These are phyloP conservation scores for Sebastolobus alascanus DNA, from an alignment of 2,797 vertebrate species.

Conservation along the genomic window DNA sequence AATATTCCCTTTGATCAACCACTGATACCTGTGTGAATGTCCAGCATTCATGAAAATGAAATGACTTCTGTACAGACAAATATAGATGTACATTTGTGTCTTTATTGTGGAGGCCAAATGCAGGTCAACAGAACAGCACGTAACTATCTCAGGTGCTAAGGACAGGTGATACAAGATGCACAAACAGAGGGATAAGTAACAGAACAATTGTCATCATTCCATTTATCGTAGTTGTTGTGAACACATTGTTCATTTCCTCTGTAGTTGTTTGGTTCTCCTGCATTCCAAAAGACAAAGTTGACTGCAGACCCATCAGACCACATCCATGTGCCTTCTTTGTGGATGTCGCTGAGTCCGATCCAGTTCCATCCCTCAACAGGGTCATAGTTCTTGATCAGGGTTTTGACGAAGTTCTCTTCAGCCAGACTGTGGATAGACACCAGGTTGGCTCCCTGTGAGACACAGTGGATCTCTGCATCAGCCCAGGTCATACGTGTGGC, in stretches of 20 bases:
- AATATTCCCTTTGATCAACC: background rate
- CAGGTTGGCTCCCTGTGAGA: constrained; percentile 40
- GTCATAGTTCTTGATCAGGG: constrained; percentile 18
- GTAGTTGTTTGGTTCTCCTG: accelerated
- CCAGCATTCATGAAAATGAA: background rate
- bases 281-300: too few species aligned
- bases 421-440: constrained; percentile 40
- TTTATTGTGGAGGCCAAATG: background rate
- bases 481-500: too few species aligned
- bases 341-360: constrained; percentile 25
- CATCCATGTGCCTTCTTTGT: constrained; percentile 44
- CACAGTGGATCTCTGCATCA: too few species aligned
- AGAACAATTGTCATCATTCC: accelerated
- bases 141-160: background rate
- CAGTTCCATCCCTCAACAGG: accelerated
- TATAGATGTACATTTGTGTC: background rate
- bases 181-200: accelerated
- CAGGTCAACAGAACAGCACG: background rate
- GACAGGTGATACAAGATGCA: background rate
- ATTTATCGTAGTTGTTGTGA: background rate
- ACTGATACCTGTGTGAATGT: background rate
- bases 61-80: background rate
- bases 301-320: constrained; percentile 45
- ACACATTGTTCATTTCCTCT: accelerated
- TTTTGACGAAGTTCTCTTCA: background rate